A percentile compares a stretch with the other conserved stretches of the same genome.
Evolutionary conservation across 2,113 vertebrate species (phyloP).

Genomic region (Prietella phreatophila): DNA sequence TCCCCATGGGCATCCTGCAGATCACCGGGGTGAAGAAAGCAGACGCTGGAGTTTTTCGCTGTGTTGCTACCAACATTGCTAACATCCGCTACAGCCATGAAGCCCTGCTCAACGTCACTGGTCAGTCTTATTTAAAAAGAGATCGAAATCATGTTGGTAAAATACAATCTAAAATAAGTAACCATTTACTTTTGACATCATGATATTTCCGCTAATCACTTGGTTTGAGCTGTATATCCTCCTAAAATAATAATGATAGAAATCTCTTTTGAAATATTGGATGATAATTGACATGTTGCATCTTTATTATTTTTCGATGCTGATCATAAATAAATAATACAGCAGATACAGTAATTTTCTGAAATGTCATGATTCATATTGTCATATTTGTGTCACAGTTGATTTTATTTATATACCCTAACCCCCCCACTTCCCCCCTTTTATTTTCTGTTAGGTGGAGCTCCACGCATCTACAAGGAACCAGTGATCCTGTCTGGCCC

Average conservation of each 20-base stretch:
- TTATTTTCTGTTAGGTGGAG: slow-evolving; percentile 58
- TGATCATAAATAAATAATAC: not conserved
- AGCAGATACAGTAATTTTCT: not conserved
- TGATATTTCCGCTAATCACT: not conserved
- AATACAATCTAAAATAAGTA: not conserved
- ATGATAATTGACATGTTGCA: not conserved
- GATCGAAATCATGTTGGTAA: not conserved
- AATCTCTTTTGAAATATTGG: not conserved
- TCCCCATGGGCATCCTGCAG: slow-evolving; percentile 74
- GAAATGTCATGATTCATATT: slow-evolving; percentile 29
- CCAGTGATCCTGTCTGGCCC: slow-evolving; percentile 75
- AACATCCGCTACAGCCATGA: slow-evolving; percentile 57
- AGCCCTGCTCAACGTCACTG: slow-evolving; percentile 52
- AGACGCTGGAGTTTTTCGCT: slow-evolving; percentile 55
- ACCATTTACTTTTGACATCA: not conserved
- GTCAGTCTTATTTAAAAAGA: slow-evolving; percentile 44
- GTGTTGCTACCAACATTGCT: slow-evolving; percentile 59
- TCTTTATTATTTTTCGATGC: slow-evolving; percentile 6
- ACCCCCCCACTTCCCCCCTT: not conserved
- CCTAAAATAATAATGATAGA: not conserved
- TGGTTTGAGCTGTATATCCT: not conserved
- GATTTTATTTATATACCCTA: not conserved
- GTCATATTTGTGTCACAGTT: not conserved
- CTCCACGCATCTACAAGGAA: slow-evolving; percentile 66
- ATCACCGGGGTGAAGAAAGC: slow-evolving; percentile 62